Conservation (phyloP, 2,888 invertebrate species). For the Nemoura dubitans region DNA sequence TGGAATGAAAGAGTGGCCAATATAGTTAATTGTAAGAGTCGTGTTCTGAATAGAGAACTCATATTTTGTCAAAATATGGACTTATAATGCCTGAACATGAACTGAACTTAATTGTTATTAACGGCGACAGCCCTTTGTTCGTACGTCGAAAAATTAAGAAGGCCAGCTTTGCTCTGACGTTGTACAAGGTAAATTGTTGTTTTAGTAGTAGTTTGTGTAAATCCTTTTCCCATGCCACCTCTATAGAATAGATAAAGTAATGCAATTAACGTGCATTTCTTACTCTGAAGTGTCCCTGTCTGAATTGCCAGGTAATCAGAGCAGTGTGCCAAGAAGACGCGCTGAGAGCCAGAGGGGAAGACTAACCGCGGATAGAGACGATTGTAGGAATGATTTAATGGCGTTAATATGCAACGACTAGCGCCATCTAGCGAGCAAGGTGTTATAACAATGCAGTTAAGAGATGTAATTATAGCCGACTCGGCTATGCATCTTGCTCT, state of each 20-base stretch:
- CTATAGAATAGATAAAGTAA: too few species aligned
- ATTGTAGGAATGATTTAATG: slow-evolving; percentile 19
- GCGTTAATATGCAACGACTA: slow-evolving; percentile 20
- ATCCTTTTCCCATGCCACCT: too few species aligned
- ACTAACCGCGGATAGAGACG: not conserved
- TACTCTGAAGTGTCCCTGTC: not conserved
- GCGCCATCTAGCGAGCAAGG: not conserved
- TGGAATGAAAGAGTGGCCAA: not conserved
- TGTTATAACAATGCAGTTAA: slow-evolving; percentile 28
- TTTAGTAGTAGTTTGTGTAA: too few species aligned
- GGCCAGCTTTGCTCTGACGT: too few species aligned
- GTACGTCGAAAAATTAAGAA: too few species aligned
- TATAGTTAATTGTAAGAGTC: not conserved
- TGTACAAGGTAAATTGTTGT: too few species aligned
- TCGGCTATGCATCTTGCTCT: slow-evolving; percentile 28
- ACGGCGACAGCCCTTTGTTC: too few species aligned
- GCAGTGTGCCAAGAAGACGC: not conserved
- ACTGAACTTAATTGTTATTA: too few species aligned
- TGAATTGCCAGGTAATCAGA: slow-evolving; percentile 13
- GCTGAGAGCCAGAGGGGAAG: not conserved
- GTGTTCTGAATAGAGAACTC: too few species aligned
- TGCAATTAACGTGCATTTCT: too few species aligned
- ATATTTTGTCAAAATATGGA: too few species aligned
- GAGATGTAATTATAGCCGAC: slow-evolving; percentile 10
- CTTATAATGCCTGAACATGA: too few species aligned